Evolutionary conservation across 2,797 vertebrate genomes (phyloP), one percentile per base, ranked within the genome.

Genomic region (Lycodopsis pacificus): DNA sequence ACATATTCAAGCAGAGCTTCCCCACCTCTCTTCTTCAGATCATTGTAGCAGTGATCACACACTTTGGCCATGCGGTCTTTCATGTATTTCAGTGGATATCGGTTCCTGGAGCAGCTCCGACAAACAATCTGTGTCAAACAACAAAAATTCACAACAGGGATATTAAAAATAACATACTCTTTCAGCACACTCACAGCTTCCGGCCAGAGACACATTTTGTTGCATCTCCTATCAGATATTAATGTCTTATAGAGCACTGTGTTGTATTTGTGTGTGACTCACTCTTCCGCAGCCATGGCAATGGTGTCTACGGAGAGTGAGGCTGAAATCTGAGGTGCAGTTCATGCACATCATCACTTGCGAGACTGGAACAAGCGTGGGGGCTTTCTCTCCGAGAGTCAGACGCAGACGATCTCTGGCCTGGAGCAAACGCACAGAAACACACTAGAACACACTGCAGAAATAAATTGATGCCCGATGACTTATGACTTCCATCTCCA

Each of bases 311-410:
- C 97, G 95, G 73, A 98, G 93, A 3, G 97, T 98, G 70, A 99
- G 96, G 73, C 97, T 97, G 83, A 99, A 99, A 86, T 99, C 97
- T 40, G 96, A 96, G 54, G 96, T 96, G 38, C 98, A 99, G 92
- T 97, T 98, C 98, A 99, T 99, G 88, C 98, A 99, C 96, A 98
- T 97, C 95, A 97, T 95, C 76, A 95, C 97, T 1, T 98, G 97
- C 4, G 97, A 97, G 85, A 97, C 96, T 0, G 97, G 97, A 81
- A 98, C 96, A 79, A 98, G 92, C 0, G 96, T 96, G 11, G 98
- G 98, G 36, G 97, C 96, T 70, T 97, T 97, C 88, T 98, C 97
- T 48, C 98, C 98, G 0, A 99, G 92, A 82, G 94, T 92, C 83
- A 95, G 91, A 66, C 95, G 95, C 73, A 96, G 88, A 65, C 92